phyloP scores from a whole-genome alignment of 1,140 invertebrate species.

The Oryctes rhinoceros region DNA sequence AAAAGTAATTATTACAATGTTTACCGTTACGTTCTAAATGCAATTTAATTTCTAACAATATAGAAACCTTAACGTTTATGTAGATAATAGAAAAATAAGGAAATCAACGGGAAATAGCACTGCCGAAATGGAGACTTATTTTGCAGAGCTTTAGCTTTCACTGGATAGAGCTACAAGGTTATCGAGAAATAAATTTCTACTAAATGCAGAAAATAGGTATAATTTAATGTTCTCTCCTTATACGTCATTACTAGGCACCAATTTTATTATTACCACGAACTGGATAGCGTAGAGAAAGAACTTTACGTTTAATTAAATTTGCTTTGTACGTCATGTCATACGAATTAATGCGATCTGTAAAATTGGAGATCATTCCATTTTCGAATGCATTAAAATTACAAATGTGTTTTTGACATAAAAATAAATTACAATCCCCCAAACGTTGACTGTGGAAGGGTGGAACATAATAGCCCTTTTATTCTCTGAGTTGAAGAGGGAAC shows the following conservation, averaged over 20 bases:
- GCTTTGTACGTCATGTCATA: slow-evolving; percentile 20
- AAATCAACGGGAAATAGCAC: no score
- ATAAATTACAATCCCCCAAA: slow-evolving; percentile 26
- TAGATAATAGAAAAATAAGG: no score
- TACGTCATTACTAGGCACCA: not conserved
- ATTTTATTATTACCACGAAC: not conserved
- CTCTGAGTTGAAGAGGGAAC: not conserved
- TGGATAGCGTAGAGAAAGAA: not conserved
- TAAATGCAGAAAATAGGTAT: no score
- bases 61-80: no score
- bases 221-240: no score
- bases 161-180: no score
- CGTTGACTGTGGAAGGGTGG: not conserved
- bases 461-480: slow-evolving; percentile 28
- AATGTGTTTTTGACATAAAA: slow-evolving; percentile 35
- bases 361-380: not conserved
- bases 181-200: no score
- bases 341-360: slow-evolving; percentile 28
- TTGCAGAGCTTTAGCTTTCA: no score
- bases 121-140: no score
- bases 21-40: no score
- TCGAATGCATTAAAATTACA: slow-evolving; percentile 30
- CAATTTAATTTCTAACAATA: no score
- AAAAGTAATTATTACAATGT: no score
- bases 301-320: slow-evolving; percentile 29